Conservation (phyloP, 2,113 vertebrate species). For the Macrotus californicus region DNA sequence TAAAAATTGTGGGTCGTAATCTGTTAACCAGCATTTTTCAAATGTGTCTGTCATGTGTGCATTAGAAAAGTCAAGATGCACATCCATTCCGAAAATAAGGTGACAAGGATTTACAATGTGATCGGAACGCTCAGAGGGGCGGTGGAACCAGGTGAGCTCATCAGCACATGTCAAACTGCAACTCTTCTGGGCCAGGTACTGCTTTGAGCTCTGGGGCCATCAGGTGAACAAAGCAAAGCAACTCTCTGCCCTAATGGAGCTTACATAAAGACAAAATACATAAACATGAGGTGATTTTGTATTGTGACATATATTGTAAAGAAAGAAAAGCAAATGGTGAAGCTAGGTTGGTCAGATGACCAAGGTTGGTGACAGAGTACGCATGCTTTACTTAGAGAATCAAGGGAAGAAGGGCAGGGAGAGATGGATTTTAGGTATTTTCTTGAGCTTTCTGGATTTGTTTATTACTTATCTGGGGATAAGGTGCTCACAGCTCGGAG, state of each 20-base stretch:
- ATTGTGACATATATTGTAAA: not conserved
- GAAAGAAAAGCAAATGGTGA: not conserved
- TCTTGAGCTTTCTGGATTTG: not conserved
- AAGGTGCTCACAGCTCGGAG: not conserved
- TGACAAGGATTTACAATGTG: conserved; percentile 94
- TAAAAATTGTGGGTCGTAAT: not conserved
- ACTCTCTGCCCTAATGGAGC: not conserved
- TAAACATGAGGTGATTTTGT: not conserved
- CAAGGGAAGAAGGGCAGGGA: not conserved
- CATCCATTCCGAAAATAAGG: conserved; percentile 84
- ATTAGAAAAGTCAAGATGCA: conserved; percentile 91
- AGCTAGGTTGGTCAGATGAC: accelerated
- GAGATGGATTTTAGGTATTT: not conserved
- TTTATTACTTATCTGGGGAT: not conserved
- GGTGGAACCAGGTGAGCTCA: conserved; percentile 88
- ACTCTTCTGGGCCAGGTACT: too few species aligned
- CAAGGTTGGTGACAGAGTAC: not conserved
- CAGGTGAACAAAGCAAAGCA: not conserved
- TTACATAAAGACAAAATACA: not conserved
- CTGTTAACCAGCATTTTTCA: not conserved
- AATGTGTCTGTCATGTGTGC: conserved; percentile 25
- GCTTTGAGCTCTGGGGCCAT: not conserved
- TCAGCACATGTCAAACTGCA: not conserved
- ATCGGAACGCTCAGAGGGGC: conserved; percentile 90
- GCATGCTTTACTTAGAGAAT: not conserved